Evolutionary conservation across 1,140 invertebrate genomes (phyloP).

Genomic region (Drosophila athabasca): DNA sequence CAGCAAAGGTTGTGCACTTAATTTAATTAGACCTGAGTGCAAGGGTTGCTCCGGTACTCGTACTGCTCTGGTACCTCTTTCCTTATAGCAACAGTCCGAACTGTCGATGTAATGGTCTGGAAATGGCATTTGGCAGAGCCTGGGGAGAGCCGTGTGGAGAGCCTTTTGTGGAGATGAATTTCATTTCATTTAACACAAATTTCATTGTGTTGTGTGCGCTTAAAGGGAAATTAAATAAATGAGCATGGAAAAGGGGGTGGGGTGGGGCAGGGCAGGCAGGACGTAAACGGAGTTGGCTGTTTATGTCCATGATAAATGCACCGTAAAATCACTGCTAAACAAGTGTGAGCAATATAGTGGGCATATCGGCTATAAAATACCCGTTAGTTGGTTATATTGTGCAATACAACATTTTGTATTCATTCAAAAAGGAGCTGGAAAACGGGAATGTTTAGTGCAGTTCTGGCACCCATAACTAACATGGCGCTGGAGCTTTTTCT

Average conservation of each 20-base stretch:
- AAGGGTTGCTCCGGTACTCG: neutral
- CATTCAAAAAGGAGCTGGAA: too few species aligned
- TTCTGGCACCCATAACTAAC: too few species aligned
- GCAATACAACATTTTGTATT: too few species aligned
- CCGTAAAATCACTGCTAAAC: slow-evolving; percentile 66
- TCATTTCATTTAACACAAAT: slow-evolving; percentile 78
- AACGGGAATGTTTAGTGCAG: too few species aligned
- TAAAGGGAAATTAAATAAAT: slow-evolving; percentile 78
- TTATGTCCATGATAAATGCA: slow-evolving; percentile 66
- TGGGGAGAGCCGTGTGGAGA: slow-evolving; percentile 16
- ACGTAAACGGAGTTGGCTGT: slow-evolving; percentile 4
- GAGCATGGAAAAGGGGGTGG: neutral
- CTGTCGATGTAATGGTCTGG: slow-evolving; percentile 70
- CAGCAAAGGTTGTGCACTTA: slow-evolving; percentile 78
- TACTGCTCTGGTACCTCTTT: neutral
- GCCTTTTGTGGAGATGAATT: slow-evolving; percentile 69
- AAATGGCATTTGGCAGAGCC: slow-evolving; percentile 67
- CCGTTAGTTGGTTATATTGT: too few species aligned
- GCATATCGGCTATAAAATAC: too few species aligned
- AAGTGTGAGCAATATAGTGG: too few species aligned
- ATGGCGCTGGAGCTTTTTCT: too few species aligned
- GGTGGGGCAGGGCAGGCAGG: slow-evolving; percentile 2
- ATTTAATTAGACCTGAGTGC: slow-evolving; percentile 67
- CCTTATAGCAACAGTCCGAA: slow-evolving; percentile 6
- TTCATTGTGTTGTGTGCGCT: slow-evolving; percentile 65